Evolutionary conservation across 2,888 invertebrate species (phyloP).

Genomic region (Saturnia japonica): DNA sequence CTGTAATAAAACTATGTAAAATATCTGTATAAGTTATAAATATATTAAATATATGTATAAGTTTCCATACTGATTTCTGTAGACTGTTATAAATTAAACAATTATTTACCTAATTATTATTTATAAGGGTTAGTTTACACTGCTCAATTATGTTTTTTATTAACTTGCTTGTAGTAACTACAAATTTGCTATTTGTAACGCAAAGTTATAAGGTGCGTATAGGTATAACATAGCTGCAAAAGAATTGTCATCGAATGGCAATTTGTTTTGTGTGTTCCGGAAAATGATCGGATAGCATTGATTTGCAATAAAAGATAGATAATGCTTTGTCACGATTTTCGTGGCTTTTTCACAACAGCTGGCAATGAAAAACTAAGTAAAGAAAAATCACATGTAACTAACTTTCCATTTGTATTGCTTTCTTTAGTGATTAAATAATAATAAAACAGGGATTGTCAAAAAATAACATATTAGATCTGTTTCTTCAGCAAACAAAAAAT

Average conservation of each 20-base stretch:
- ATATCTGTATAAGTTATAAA: too few relatives aligned
- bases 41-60: too few relatives aligned
- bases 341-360: constrained; percentile 53
- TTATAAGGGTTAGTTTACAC: too few relatives aligned
- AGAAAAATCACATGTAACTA: constrained; percentile 23
- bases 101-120: too few relatives aligned
- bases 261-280: constrained; percentile 63
- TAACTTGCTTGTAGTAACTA: too few relatives aligned
- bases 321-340: constrained; percentile 67
- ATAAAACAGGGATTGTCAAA: not conserved
- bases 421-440: not conserved
- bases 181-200: not conserved
- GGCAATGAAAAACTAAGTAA: constrained; percentile 31
- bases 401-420: constrained; percentile 37
- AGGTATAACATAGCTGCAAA: constrained; percentile 46
- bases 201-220: constrained; percentile 26
- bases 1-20: too few relatives aligned
- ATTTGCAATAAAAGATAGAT: constrained; percentile 71
- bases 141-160: too few relatives aligned
- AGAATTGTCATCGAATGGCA: constrained; percentile 53
- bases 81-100: too few relatives aligned
- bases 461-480: too few relatives aligned
- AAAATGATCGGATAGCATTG: constrained; percentile 63
- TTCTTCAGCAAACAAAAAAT: not conserved
- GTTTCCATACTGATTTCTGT: too few relatives aligned